These are phyloP conservation scores for Brachionus asplanchnoidis DNA, from an alignment of 1,140 invertebrate genomes.

Conservation along the genomic window DNA sequence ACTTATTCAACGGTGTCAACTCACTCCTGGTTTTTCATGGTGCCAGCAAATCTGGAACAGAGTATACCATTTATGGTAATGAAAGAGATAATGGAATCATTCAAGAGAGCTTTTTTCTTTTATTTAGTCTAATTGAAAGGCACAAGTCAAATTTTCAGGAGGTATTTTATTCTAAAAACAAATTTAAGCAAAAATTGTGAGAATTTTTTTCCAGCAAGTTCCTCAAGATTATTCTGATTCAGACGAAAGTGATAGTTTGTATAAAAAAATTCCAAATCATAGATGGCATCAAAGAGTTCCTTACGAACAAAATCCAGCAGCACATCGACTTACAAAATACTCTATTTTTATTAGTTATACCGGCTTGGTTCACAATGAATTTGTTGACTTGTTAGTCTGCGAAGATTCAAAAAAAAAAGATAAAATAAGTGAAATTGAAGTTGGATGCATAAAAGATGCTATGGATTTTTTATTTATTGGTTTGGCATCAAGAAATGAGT, in stretches of 20 bases:
- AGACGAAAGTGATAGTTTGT: background rate
- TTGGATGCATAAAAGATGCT: background rate
- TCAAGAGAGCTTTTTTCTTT: background rate
- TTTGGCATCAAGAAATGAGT: background rate
- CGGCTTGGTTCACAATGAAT: background rate
- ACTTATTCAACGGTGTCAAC: background rate
- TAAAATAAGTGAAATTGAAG: background rate
- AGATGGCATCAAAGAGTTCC: slow-evolving; percentile 1
- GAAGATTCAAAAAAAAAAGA: background rate
- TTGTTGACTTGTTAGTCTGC: background rate
- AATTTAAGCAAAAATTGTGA: too few species aligned
- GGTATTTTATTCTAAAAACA: background rate
- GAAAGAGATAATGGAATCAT: background rate
- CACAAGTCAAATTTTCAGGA: background rate
- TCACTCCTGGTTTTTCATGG: background rate
- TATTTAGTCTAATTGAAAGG: background rate
- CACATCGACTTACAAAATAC: background rate
- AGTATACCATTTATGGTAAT: slow-evolving; percentile 40
- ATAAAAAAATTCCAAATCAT: background rate
- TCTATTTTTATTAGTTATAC: background rate
- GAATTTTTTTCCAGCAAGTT: background rate
- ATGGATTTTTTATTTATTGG: background rate
- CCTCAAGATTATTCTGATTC: background rate
- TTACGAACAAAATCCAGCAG: background rate
- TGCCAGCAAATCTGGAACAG: slow-evolving; percentile 11